phyloP scores from a whole-genome alignment of 2,113 vertebrate genomes.

The Tragelaphus scriptus region DNA sequence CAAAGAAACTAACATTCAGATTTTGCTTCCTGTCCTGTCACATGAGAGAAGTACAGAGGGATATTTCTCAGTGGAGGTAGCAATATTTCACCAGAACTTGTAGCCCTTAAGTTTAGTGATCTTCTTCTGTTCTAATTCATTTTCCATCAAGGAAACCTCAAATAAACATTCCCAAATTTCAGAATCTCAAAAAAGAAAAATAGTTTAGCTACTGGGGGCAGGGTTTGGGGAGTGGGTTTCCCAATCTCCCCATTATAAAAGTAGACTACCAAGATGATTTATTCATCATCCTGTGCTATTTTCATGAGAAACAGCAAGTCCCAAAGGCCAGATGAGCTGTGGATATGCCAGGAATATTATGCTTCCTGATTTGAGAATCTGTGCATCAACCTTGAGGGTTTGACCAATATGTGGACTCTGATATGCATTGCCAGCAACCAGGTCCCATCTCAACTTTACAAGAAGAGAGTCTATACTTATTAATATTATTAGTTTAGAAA shows the following conservation, averaged over 20 bases:
- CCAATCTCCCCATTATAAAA: not conserved
- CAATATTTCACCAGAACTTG: not conserved
- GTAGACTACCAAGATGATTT: not conserved
- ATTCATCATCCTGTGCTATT: not conserved
- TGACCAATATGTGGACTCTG: not conserved
- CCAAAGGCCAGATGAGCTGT: not conserved
- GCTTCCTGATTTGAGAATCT: not conserved
- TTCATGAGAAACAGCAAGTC: not conserved
- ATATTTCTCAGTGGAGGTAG: not conserved
- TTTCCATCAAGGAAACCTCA: not conserved
- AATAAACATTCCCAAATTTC: not conserved
- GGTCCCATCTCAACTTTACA: rapidly evolving
- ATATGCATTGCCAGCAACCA: not conserved
- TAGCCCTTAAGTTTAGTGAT: not conserved
- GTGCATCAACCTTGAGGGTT: not conserved
- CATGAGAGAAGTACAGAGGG: not conserved
- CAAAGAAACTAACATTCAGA: not conserved
- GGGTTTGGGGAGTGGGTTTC: not conserved
- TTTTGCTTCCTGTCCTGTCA: not conserved
- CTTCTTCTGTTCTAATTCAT: not conserved
- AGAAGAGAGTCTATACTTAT: not conserved
- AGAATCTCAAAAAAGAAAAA: not conserved
- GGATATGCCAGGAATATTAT: not conserved
- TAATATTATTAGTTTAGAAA: not conserved
- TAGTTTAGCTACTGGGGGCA: not conserved